phyloP scores from a whole-genome alignment of 2,888 invertebrate genomes.

The Lamellibrachia columna region DNA sequence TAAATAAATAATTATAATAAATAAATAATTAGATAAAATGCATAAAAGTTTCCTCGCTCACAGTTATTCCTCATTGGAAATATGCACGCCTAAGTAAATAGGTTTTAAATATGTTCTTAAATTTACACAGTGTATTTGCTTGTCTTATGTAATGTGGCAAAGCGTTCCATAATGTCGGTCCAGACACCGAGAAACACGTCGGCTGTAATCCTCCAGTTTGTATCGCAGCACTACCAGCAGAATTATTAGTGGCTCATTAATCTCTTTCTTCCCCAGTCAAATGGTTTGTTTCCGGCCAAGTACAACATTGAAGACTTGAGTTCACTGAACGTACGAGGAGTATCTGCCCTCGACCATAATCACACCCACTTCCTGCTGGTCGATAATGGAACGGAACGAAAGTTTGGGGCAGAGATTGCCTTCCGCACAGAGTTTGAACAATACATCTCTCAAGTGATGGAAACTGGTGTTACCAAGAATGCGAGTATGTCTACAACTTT shows the following conservation, averaged over 20 bases:
- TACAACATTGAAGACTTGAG: slow-evolving; percentile 53
- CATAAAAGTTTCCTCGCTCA: too few relatives aligned
- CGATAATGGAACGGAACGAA: slow-evolving; percentile 58
- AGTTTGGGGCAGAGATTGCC: slow-evolving; percentile 60
- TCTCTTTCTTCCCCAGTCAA: slow-evolving; percentile 39
- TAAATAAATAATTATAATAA: too few relatives aligned
- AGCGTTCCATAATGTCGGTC: too few relatives aligned
- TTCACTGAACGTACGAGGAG: slow-evolving; percentile 36
- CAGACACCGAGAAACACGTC: neutral
- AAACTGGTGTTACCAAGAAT: slow-evolving; percentile 48
- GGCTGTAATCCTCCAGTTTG: neutral
- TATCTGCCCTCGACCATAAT: slow-evolving; percentile 61
- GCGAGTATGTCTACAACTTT: slow-evolving; percentile 42
- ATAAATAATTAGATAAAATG: too few relatives aligned
- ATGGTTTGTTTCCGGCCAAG: slow-evolving; percentile 56
- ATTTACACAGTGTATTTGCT: too few relatives aligned
- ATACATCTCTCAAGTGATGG: slow-evolving; percentile 49
- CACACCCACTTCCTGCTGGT: slow-evolving; percentile 65
- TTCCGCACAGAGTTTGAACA: slow-evolving; percentile 56
- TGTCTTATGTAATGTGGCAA: too few relatives aligned
- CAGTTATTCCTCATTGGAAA: too few relatives aligned
- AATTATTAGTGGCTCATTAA: neutral
- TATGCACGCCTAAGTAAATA: too few relatives aligned
- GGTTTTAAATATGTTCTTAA: too few relatives aligned
- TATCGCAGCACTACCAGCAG: neutral